Percentiles rank a stretch among this genome's conserved stretches.
Evolutionary conservation across 1,140 invertebrate genomes (phyloP).

Genomic region (Colletes gigas): DNA sequence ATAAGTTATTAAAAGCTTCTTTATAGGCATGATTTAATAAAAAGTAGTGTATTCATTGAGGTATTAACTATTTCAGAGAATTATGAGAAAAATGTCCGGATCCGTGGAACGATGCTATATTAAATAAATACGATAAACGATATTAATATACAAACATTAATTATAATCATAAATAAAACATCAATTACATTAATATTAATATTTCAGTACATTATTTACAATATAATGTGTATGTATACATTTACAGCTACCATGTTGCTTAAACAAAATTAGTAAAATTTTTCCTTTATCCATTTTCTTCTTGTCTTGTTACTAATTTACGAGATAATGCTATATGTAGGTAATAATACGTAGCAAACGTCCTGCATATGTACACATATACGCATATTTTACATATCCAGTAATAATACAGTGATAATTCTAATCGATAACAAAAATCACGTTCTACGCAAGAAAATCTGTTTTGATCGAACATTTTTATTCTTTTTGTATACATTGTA

Average conservation of each 20-base stretch:
- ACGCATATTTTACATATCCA: neutral
- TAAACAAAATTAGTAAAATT: too few relatives aligned
- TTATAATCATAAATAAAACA: neutral
- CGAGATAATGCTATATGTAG: too few relatives aligned
- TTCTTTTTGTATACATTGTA: neutral
- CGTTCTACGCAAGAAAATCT: neutral
- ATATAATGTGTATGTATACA: neutral
- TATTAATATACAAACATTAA: neutral
- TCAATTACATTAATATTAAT: neutral
- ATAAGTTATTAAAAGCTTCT: neutral
- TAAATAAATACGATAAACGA: neutral
- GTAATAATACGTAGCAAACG: too few relatives aligned
- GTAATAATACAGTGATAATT: too few relatives aligned
- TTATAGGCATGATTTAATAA: neutral
- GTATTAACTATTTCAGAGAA: too few relatives aligned
- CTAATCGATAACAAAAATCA: neutral
- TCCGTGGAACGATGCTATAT: too few relatives aligned
- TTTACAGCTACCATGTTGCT: neutral
- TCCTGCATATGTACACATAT: too few relatives aligned
- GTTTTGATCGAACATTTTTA: slow-evolving; percentile 4
- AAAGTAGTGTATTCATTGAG: neutral
- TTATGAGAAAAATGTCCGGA: too few relatives aligned
- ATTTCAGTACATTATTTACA: too few relatives aligned
- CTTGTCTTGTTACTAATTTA: too few relatives aligned
- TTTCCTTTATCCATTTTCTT: too few relatives aligned